A percentile compares a stretch with the other conserved stretches of the same genome.
phyloP scores from a whole-genome alignment of 2,113 vertebrate genomes.

The Tursiops truncatus region DNA sequence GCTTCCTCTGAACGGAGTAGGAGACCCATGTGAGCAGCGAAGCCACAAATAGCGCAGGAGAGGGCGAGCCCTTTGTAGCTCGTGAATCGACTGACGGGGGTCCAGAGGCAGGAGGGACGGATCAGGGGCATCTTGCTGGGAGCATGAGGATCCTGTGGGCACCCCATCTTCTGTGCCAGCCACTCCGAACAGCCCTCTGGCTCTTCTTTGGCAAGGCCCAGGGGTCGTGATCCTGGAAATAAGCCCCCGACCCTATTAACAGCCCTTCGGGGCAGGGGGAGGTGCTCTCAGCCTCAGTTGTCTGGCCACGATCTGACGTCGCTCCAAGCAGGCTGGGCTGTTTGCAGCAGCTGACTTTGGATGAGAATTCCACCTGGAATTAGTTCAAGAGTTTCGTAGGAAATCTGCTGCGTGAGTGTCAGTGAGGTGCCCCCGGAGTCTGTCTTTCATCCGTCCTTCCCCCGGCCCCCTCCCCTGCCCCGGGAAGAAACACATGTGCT shows the following conservation, averaged over 20 bases:
- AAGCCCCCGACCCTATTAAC: not conserved
- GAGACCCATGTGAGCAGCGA: not conserved
- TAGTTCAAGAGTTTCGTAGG: not conserved
- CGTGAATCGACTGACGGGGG: not conserved
- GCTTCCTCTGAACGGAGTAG: not conserved
- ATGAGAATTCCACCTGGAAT: not conserved
- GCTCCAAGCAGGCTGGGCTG: not conserved
- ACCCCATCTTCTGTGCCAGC: rapidly evolving
- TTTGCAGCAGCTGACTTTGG: not conserved
- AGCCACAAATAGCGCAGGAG: not conserved
- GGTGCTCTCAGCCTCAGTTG: not conserved
- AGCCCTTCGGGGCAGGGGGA: not conserved
- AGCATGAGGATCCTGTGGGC: not conserved
- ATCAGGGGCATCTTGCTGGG: not conserved
- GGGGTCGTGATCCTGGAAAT: not conserved
- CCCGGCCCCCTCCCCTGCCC: too few species aligned
- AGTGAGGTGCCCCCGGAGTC: not conserved
- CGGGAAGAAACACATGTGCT: not conserved
- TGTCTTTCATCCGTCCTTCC: not conserved
- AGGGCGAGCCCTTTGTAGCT: not conserved
- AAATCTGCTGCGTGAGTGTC: not conserved
- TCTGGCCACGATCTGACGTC: not conserved
- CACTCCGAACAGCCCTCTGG: not conserved
- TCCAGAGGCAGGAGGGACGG: not conserved
- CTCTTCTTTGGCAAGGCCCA: not conserved